These are phyloP conservation scores for Aproaerema taeniolella DNA, from an alignment of 2,888 invertebrate species.

Conservation along the genomic window DNA sequence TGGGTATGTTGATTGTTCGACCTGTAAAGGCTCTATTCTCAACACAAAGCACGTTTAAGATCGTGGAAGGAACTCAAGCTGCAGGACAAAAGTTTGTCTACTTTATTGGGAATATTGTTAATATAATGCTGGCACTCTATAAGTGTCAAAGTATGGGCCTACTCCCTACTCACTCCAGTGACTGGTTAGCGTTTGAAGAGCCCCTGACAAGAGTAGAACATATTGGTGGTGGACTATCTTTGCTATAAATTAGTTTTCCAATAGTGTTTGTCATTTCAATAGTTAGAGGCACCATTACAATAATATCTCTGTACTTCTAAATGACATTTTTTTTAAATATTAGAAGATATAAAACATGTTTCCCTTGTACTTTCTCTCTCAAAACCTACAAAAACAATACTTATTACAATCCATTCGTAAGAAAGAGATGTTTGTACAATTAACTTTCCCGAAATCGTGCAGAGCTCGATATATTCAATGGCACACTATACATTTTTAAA, in stretches of 20 bases:
- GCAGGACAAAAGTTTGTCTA: slow-evolving; percentile 95
- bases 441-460: too few species aligned
- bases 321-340: too few species aligned
- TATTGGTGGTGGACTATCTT: slow-evolving; percentile 88
- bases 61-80: slow-evolving; percentile 95
- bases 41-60: slow-evolving; percentile 93
- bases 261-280: too few species aligned
- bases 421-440: too few species aligned
- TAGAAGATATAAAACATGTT: too few species aligned
- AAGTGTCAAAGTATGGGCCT: slow-evolving; percentile 99
- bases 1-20: slow-evolving; percentile 98
- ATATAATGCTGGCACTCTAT: slow-evolving; percentile 93
- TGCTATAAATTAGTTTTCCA: slow-evolving; percentile 70
- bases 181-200: slow-evolving; percentile 98
- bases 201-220: slow-evolving; percentile 91
- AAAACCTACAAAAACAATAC: too few species aligned
- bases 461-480: too few species aligned
- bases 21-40: slow-evolving; percentile 97
- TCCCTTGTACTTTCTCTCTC: too few species aligned
- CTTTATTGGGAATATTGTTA: slow-evolving; percentile 94
- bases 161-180: slow-evolving; percentile 96
- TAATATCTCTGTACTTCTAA: too few species aligned
- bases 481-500: too few species aligned
- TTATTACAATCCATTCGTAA: too few species aligned
- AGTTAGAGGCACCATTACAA: too few species aligned